Conservation (phyloP, 1,140 invertebrate species). For the Sycophaga agraensis region DNA sequence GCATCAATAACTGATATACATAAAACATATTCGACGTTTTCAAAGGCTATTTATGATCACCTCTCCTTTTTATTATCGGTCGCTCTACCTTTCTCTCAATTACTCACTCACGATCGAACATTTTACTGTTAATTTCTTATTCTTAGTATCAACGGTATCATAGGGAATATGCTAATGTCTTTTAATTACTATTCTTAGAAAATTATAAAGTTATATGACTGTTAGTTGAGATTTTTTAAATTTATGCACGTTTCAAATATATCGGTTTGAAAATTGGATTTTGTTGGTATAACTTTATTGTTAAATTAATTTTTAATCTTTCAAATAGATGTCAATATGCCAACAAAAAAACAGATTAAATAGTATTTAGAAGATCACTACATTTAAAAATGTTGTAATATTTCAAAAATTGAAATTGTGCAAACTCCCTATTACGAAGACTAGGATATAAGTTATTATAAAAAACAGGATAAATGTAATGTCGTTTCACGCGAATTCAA, state of each 20-base stretch:
- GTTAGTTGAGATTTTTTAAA: background rate
- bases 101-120: background rate
- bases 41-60: constrained; percentile 12
- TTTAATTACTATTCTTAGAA: background rate
- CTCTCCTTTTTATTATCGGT: too few species aligned
- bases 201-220: background rate
- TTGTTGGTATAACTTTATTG: too few species aligned
- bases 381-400: background rate
- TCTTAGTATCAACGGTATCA: constrained; percentile 11
- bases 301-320: too few species aligned
- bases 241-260: too few species aligned
- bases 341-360: too few species aligned
- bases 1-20: background rate
- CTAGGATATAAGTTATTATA: constrained; percentile 22
- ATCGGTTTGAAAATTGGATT: too few species aligned
- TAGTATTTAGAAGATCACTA: background rate
- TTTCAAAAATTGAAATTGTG: constrained; percentile 2
- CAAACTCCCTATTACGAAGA: constrained; percentile 20
- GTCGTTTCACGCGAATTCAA: background rate
- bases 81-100: too few species aligned
- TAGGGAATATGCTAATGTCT: background rate
- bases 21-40: background rate
- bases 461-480: background rate
- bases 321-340: too few species aligned
- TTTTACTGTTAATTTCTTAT: too few species aligned